Percentiles rank a stretch among this genome's conserved stretches.
These are phyloP conservation scores for Euzophera pinguis DNA, from an alignment of 2,888 invertebrate species.

Conservation along the genomic window DNA sequence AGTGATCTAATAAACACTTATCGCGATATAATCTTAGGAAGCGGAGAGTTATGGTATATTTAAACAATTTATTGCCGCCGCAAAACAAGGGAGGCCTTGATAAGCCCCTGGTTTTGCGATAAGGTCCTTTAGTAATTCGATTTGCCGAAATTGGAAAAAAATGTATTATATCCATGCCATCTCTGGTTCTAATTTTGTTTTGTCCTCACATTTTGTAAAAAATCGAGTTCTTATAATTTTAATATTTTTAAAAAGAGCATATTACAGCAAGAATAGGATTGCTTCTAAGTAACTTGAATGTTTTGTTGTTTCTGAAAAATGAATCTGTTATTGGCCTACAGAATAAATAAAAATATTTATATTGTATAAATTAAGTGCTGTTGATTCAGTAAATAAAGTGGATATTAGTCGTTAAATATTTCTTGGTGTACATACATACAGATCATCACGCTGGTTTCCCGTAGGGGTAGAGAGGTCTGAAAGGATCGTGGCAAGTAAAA, in stretches of 20 bases:
- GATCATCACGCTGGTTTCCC: no score
- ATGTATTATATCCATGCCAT: constrained; percentile 5
- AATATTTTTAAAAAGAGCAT: background rate
- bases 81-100: constrained; percentile 64
- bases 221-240: background rate
- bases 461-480: no score
- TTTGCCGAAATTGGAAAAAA: constrained; percentile 44
- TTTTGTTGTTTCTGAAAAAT: no score
- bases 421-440: no score
- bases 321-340: no score
- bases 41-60: constrained; percentile 75
- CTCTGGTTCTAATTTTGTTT: constrained; percentile 14
- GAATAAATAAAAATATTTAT: no score
- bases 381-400: no score
- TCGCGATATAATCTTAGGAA: constrained; percentile 61
- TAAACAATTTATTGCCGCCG: constrained; percentile 71
- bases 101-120: constrained; percentile 64
- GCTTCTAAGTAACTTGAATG: no score
- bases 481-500: no score
- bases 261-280: no score
- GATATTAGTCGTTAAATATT: no score
- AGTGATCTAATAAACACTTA: constrained; percentile 73
- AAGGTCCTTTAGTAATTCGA: constrained; percentile 43
- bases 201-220: constrained; percentile 1
- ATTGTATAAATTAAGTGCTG: no score